A percentile compares a stretch with the other conserved stretches of the same genome.
These are phyloP conservation scores for Pandemis corylana DNA, from an alignment of 2,888 invertebrate genomes.

Conservation along the genomic window DNA sequence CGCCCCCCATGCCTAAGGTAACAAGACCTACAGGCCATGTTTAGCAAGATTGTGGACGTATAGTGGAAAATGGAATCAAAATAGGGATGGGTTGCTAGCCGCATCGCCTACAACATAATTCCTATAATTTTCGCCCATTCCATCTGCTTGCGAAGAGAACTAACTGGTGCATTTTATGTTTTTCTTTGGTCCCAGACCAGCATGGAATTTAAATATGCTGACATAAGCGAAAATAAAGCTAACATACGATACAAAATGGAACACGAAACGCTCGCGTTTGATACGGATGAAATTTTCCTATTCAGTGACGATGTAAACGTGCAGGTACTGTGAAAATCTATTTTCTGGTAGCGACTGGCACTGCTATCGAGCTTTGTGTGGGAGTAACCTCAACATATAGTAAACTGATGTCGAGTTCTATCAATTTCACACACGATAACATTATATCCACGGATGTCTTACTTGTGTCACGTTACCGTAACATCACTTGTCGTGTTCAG, in stretches of 20 bases:
- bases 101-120: too few relatives aligned
- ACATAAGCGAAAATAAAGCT: constrained; percentile 2
- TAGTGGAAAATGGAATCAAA: too few relatives aligned
- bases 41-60: too few relatives aligned
- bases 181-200: too few relatives aligned
- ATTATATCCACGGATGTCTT: not conserved
- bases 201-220: too few relatives aligned
- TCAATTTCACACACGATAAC: constrained; percentile 9
- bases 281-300: constrained; percentile 40
- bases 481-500: not conserved
- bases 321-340: constrained; percentile 27
- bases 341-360: constrained; percentile 28
- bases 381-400: constrained; percentile 22
- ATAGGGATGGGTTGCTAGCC: too few relatives aligned
- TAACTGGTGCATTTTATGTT: too few relatives aligned
- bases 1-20: too few relatives aligned
- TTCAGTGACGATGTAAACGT: constrained; percentile 39
- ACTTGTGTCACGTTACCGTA: not conserved
- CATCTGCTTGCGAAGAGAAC: too few relatives aligned
- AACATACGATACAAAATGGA: constrained; percentile 17
- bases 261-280: constrained; percentile 27
- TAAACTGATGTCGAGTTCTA: constrained; percentile 11
- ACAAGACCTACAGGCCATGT: too few relatives aligned
- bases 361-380: constrained; percentile 29
- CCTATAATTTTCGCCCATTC: too few relatives aligned